Evolutionary conservation across 2,113 vertebrate genomes (phyloP).

Genomic region (Cheilinus undulatus): DNA sequence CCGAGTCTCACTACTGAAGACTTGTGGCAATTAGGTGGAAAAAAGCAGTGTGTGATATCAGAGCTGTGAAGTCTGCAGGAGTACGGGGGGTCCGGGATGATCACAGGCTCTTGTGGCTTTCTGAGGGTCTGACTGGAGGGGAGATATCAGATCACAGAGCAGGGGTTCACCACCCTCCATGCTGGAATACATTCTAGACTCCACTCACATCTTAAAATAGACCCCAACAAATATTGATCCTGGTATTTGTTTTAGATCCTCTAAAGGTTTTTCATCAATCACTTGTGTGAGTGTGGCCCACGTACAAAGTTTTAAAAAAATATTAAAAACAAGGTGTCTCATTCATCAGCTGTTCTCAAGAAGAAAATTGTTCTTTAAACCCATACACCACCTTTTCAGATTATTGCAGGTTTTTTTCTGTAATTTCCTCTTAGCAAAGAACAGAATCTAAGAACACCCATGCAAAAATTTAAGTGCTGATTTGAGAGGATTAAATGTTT

Average conservation of each 20-base stretch:
- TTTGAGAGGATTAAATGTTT: too few species aligned
- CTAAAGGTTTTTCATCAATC: not conserved
- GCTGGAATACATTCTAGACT: conserved; percentile 33
- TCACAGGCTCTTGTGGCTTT: conserved; percentile 45
- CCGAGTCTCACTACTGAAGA: not conserved
- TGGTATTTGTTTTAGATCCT: conserved; percentile 3
- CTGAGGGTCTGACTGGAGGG: conserved; percentile 26
- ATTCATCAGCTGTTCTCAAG: too few species aligned
- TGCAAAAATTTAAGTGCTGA: too few species aligned
- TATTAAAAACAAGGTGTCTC: too few species aligned
- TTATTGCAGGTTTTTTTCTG: too few species aligned
- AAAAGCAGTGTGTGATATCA: conserved; percentile 15
- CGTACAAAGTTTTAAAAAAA: too few species aligned
- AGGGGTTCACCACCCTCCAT: not conserved
- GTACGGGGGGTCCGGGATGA: conserved; percentile 34
- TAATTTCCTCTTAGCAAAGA: too few species aligned
- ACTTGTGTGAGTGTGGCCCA: too few species aligned
- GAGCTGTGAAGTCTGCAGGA: conserved; percentile 24
- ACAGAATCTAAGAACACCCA: too few species aligned
- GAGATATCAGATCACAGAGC: conserved; percentile 39
- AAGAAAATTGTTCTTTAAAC: too few species aligned
- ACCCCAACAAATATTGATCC: conserved; percentile 12
- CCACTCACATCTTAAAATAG: conserved; percentile 4
- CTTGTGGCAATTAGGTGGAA: conserved; percentile 23
- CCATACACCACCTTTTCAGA: too few species aligned